Percentiles rank a stretch among this genome's conserved stretches.
These are phyloP conservation scores for Atherinosoma microstoma DNA, from an alignment of 2,797 vertebrate genomes.

Conservation along the genomic window DNA sequence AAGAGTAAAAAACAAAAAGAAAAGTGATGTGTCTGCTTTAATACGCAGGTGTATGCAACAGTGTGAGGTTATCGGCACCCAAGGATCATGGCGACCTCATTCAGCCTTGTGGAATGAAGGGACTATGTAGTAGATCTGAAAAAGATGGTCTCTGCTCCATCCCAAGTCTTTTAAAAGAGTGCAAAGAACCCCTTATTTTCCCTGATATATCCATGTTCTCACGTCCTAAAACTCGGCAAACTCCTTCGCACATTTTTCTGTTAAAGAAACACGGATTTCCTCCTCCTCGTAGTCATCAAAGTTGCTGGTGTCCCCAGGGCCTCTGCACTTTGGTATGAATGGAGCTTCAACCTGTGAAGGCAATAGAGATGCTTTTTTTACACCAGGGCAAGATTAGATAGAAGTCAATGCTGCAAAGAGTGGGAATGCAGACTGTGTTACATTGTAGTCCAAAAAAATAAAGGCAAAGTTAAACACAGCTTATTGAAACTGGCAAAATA, in stretches of 20 bases:
- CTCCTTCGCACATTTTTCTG: constrained; percentile 98
- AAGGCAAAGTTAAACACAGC: too few species aligned
- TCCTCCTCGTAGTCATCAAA: constrained; percentile 99
- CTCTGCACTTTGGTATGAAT: constrained; percentile 99
- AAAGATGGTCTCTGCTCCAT: constrained; percentile 93
- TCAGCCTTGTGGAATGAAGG: constrained; percentile 95
- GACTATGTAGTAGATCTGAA: constrained; percentile 91
- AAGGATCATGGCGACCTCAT: constrained; percentile 91
- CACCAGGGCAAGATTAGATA: neutral
- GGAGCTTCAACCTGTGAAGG: constrained; percentile 93
- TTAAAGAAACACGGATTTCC: constrained; percentile 96
- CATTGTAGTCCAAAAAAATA: too few species aligned
- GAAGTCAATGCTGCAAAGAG: neutral
- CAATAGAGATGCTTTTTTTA: constrained; percentile 14
- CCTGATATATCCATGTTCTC: constrained; percentile 88
- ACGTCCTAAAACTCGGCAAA: constrained; percentile 96
- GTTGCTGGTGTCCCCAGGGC: constrained; percentile 99
- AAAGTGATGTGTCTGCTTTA: constrained; percentile 86
- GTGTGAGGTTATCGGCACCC: constrained; percentile 91
- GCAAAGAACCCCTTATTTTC: constrained; percentile 92
- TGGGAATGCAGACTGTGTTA: too few species aligned
- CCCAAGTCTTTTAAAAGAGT: constrained; percentile 95
- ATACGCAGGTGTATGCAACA: constrained; percentile 88
- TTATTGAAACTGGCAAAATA: neutral
- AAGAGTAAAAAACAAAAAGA: constrained; percentile 73